A percentile compares a stretch with the other conserved stretches of the same genome.
Evolutionary conservation across 2,888 invertebrate genomes (phyloP).

Genomic region (Torymus tubicola): DNA sequence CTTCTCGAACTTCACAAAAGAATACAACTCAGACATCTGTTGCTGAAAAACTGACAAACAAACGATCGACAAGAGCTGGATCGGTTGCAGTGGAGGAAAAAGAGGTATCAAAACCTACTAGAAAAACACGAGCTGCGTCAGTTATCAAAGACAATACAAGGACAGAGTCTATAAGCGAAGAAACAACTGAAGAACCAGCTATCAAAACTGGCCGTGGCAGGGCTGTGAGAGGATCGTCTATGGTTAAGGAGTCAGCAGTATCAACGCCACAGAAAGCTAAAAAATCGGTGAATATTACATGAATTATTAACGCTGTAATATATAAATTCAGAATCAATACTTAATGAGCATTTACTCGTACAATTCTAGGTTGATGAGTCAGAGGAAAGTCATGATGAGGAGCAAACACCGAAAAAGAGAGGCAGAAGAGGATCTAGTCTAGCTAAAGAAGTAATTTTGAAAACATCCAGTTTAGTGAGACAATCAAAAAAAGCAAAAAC

Average conservation of each 20-base stretch:
- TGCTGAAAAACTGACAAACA: background rate
- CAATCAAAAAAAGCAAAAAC: too few species aligned
- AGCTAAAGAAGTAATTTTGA: background rate
- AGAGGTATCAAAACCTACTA: slow-evolving; percentile 9
- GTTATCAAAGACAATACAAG: slow-evolving; percentile 28
- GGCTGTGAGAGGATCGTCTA: slow-evolving; percentile 35
- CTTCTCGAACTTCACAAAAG: slow-evolving; percentile 9
- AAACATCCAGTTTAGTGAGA: too few species aligned
- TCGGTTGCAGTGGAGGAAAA: slow-evolving; percentile 10
- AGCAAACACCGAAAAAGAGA: background rate
- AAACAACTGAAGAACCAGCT: slow-evolving; percentile 21
- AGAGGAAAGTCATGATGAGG: too few species aligned
- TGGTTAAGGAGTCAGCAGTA: slow-evolving; percentile 44
- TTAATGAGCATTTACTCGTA: too few species aligned
- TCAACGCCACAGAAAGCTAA: too few species aligned
- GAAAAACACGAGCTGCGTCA: slow-evolving; percentile 50
- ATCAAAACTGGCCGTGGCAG: too few species aligned
- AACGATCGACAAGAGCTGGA: slow-evolving; percentile 7
- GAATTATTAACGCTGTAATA: too few species aligned
- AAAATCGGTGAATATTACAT: too few species aligned
- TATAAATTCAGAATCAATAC: too few species aligned
- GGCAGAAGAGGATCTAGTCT: background rate
- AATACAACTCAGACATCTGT: background rate
- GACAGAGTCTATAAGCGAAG: slow-evolving; percentile 21
- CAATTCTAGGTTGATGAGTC: too few species aligned